Percentiles rank a stretch among this genome's conserved stretches.
These are phyloP conservation scores for Smithornis capensis DNA, from an alignment of 2,113 vertebrate genomes.

Conservation along the genomic window DNA sequence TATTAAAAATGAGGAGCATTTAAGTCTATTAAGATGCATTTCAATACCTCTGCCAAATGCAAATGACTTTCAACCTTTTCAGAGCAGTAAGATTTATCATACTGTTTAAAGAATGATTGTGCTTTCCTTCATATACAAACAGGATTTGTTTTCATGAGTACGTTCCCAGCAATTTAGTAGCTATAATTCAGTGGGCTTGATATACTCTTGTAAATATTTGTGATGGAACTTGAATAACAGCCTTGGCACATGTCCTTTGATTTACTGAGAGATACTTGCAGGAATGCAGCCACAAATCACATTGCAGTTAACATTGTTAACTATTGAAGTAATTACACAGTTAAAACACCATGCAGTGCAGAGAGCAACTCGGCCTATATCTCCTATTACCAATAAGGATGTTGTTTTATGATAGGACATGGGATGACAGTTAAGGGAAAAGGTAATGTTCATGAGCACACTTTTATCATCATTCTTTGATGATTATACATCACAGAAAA, in stretches of 20 bases:
- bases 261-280: neutral
- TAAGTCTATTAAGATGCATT: constrained; percentile 66
- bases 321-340: neutral
- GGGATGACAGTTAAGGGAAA: neutral
- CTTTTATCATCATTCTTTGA: neutral
- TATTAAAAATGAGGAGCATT: constrained; percentile 31
- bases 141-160: constrained; percentile 51
- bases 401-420: neutral
- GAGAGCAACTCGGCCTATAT: neutral
- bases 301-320: neutral
- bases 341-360: neutral
- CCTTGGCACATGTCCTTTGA: neutral
- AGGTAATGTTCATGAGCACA: neutral
- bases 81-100: constrained; percentile 60
- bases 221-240: constrained; percentile 55
- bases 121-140: constrained; percentile 35
- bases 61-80: constrained; percentile 68
- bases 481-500: neutral
- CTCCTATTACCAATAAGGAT: neutral
- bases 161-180: constrained; percentile 24
- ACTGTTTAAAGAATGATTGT: constrained; percentile 63
- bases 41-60: constrained; percentile 56
- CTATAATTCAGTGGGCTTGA: constrained; percentile 53
- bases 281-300: constrained; percentile 25
- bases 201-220: constrained; percentile 66